These are phyloP conservation scores for Orussus abietinus DNA, from an alignment of 1,140 invertebrate species.

Conservation along the genomic window DNA sequence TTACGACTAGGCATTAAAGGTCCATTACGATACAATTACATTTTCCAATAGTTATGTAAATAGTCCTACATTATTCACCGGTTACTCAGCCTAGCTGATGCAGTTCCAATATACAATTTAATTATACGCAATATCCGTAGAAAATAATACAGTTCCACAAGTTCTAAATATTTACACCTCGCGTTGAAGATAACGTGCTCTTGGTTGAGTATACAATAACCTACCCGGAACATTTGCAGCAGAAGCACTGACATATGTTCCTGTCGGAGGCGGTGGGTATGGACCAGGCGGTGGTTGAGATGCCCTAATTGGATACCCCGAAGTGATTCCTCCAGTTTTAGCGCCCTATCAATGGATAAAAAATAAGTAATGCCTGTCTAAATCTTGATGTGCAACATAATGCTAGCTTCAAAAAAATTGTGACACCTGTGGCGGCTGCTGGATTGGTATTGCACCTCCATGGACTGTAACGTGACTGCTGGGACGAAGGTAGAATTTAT, in stretches of 20 bases:
- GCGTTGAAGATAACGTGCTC: constrained; percentile 42
- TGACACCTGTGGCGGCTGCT: constrained; percentile 55
- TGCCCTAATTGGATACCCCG: constrained; percentile 56
- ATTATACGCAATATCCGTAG: no score
- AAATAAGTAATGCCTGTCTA: constrained; percentile 7
- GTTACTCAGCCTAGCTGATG: no score
- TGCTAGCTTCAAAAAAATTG: no score
- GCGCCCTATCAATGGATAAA: constrained; percentile 36
- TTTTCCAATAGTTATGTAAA: no score
- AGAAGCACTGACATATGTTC: constrained; percentile 43
- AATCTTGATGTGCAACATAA: constrained; percentile 6
- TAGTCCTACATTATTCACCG: no score
- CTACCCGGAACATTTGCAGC: constrained; percentile 40
- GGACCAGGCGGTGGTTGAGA: constrained; percentile 43
- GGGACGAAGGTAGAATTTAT: constrained; percentile 49
- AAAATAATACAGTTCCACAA: no score
- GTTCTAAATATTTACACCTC: constrained; percentile 29
- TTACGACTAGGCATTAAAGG: no score
- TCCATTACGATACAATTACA: no score
- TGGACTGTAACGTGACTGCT: constrained; percentile 53
- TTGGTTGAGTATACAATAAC: constrained; percentile 45
- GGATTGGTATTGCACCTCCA: constrained; percentile 53
- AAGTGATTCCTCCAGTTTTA: constrained; percentile 57
- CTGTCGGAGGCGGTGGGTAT: constrained; percentile 39
- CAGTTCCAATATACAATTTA: no score